A percentile compares a stretch with the other conserved stretches of the same genome.
Evolutionary conservation across 2,797 vertebrate genomes (phyloP).

Genomic region (Parotocinclus haroldoi): DNA sequence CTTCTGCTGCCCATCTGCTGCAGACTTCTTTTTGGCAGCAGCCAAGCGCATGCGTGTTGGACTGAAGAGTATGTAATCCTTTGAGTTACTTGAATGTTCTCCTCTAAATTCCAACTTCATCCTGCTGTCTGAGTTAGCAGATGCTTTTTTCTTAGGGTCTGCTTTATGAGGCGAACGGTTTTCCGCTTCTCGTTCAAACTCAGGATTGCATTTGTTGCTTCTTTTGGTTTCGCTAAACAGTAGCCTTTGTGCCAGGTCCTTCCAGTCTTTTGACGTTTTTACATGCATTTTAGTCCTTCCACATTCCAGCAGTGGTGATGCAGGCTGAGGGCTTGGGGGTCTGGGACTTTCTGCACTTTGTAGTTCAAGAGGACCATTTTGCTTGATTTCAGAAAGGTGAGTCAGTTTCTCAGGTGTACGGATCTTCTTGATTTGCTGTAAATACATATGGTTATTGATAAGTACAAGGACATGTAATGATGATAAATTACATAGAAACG

Average conservation of each 20-base stretch:
- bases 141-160: constrained; percentile 37
- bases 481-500: neutral
- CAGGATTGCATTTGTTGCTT: constrained; percentile 34
- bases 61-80: constrained; percentile 75
- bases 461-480: neutral
- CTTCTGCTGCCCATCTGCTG: constrained; percentile 39
- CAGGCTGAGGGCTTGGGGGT: constrained; percentile 18
- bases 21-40: constrained; percentile 35
- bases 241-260: constrained; percentile 67
- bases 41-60: constrained; percentile 61
- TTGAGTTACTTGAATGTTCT: constrained; percentile 40
- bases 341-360: constrained; percentile 27
- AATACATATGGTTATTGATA: constrained; percentile 2
- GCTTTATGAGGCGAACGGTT: constrained; percentile 41
- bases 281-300: constrained; percentile 2
- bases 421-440: constrained; percentile 34
- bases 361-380: constrained; percentile 11
- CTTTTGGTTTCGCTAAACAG: constrained; percentile 66
- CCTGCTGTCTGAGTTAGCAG: constrained; percentile 11
- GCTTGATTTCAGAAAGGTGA: constrained; percentile 23
- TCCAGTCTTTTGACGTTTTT: constrained; percentile 54
- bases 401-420: constrained; percentile 12
- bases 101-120: constrained; percentile 25
- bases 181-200: neutral
- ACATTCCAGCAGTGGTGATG: constrained; percentile 18